Percentiles rank a stretch among this genome's conserved stretches.
These are phyloP conservation scores for Eulithis testata DNA, from an alignment of 2,888 invertebrate genomes.

Conservation along the genomic window DNA sequence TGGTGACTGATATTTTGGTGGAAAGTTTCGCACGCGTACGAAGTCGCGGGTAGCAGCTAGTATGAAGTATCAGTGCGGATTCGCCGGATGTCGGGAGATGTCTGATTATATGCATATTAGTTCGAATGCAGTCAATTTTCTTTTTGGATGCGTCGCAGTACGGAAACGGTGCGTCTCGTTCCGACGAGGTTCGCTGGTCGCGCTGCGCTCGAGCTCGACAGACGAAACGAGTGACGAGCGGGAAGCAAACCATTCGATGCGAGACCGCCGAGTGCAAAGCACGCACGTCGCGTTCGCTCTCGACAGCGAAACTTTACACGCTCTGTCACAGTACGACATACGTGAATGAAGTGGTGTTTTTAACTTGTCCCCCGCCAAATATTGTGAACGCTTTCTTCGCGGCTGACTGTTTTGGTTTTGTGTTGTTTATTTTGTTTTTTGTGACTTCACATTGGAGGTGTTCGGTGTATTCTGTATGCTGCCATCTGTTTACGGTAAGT, in stretches of 20 bases:
- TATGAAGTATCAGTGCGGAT: constrained; percentile 31
- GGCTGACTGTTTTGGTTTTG: constrained; percentile 72
- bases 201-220: constrained; percentile 16
- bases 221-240: constrained; percentile 11
- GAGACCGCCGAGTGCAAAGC: constrained; percentile 61
- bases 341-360: constrained; percentile 74
- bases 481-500: constrained; percentile 79
- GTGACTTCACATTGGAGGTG: constrained; percentile 78
- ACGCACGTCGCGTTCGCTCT: constrained; percentile 62
- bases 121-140: constrained; percentile 62
- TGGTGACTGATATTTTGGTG: no score
- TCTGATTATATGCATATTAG: constrained; percentile 70
- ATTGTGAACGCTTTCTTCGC: constrained; percentile 61
- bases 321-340: constrained; percentile 54
- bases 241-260: constrained; percentile 65
- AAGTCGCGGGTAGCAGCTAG: no score
- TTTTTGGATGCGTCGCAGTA: constrained; percentile 55
- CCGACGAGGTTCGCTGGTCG: constrained; percentile 34
- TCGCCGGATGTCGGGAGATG: constrained; percentile 64
- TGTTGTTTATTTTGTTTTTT: constrained; percentile 74
- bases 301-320: constrained; percentile 73
- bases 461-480: constrained; percentile 74
- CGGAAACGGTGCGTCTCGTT: constrained; percentile 50
- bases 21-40: no score
- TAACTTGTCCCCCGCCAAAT: constrained; percentile 57